Evolutionary conservation across 2,113 vertebrate species (phyloP).

Genomic region (Eulemur macaco): DNA sequence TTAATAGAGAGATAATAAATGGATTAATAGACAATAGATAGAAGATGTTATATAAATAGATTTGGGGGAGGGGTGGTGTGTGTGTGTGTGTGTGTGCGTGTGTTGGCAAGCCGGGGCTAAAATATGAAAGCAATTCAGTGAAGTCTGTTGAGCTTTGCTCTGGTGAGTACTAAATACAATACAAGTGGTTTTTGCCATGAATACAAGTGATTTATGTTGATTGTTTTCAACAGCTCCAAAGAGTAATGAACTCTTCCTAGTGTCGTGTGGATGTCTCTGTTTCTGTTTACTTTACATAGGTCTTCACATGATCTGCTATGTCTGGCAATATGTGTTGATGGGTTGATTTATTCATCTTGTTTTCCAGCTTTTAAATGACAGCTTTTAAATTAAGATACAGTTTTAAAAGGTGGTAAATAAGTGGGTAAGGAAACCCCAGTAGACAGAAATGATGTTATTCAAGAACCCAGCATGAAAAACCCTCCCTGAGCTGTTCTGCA

Average conservation of each 20-base stretch:
- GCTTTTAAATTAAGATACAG: constrained; percentile 68
- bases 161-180: constrained; percentile 81
- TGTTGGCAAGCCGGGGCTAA: constrained; percentile 82
- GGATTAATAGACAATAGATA: neutral
- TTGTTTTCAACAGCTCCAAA: constrained; percentile 80
- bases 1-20: neutral
- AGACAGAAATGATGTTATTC: constrained; percentile 57
- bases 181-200: constrained; percentile 81
- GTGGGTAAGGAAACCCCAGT: constrained; percentile 46
- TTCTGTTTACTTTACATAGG: constrained; percentile 27
- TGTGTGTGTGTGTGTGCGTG: neutral
- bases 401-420: constrained; percentile 73
- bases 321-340: neutral
- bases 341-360: constrained; percentile 37
- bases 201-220: constrained; percentile 82
- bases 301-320: constrained; percentile 1
- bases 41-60: neutral
- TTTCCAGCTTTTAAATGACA: constrained; percentile 66
- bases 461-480: constrained; percentile 64
- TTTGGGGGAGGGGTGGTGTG: accelerated
- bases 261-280: constrained; percentile 63
- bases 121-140: constrained; percentile 84
- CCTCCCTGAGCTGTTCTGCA: constrained; percentile 67
- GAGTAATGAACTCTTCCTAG: constrained; percentile 76
- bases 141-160: constrained; percentile 82